These are phyloP conservation scores for Cladopsammia gracilis DNA, from an alignment of 64 coral and sea anemone genomes.

Conservation along the genomic window DNA sequence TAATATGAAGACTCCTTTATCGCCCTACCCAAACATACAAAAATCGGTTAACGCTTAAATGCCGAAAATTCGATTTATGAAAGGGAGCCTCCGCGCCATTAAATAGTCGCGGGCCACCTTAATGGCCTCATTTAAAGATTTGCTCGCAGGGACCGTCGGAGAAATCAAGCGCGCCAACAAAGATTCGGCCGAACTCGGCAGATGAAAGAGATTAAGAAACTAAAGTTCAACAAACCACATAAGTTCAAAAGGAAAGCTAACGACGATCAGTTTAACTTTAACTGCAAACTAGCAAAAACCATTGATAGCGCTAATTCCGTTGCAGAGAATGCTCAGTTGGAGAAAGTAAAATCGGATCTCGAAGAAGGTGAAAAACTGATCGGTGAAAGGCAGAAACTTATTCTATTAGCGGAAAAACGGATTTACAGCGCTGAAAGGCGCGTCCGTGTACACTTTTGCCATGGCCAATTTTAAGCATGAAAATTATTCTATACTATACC, in stretches of 20 bases:
- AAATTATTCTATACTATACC: too few relatives aligned
- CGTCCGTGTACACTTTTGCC: background rate
- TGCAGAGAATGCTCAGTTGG: background rate
- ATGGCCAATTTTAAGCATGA: background rate
- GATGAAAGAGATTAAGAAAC: background rate
- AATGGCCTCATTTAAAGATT: background rate
- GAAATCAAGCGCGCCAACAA: background rate
- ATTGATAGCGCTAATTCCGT: background rate
- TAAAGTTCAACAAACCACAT: background rate
- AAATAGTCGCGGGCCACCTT: too few relatives aligned
- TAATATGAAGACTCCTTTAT: too few relatives aligned
- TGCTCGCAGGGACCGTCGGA: background rate
- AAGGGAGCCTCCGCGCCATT: too few relatives aligned
- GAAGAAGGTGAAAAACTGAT: background rate
- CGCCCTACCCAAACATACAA: too few relatives aligned
- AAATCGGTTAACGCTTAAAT: too few relatives aligned
- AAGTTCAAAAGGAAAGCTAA: conserved; percentile 15
- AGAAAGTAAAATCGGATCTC: background rate
- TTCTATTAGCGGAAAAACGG: background rate
- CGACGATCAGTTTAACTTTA: background rate
- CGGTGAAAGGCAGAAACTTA: background rate
- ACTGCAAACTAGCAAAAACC: background rate
- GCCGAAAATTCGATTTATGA: too few relatives aligned
- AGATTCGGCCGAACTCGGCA: background rate
- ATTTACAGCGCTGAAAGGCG: background rate